Conservation (phyloP, 2,888 invertebrate species). For the Trisateles emortualis region DNA sequence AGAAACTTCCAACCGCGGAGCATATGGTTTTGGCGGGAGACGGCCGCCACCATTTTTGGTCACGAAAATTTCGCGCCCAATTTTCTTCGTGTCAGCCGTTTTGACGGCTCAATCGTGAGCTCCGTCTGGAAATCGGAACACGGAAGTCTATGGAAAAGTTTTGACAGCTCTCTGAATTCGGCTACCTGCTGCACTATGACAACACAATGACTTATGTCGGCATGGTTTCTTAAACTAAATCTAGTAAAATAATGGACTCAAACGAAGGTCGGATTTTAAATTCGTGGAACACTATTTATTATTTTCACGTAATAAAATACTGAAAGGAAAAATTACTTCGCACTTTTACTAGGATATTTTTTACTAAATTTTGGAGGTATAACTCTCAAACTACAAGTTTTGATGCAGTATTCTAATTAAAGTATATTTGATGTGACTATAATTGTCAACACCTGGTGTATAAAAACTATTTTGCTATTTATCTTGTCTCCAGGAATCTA, state of each 20-base stretch:
- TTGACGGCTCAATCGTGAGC: constrained; percentile 78
- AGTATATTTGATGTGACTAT: no score
- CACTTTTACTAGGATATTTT: no score
- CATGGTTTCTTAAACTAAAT: constrained; percentile 23
- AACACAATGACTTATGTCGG: constrained; percentile 44
- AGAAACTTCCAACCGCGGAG: constrained; percentile 68
- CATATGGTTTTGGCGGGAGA: constrained; percentile 78
- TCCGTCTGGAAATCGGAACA: constrained; percentile 51
- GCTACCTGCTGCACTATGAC: constrained; percentile 39
- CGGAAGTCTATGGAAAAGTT: constrained; percentile 56
- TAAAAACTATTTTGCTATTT: no score
- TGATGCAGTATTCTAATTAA: no score
- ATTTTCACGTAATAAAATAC: no score
- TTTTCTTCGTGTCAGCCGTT: constrained; percentile 74
- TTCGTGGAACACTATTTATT: no score
- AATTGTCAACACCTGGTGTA: no score
- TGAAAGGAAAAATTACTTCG: no score
- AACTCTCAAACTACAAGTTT: no score
- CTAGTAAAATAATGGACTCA: neutral
- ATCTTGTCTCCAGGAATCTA: no score
- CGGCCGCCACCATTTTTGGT: constrained; percentile 65
- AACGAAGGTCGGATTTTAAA: no score
- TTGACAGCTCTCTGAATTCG: constrained; percentile 47
- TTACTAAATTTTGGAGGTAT: no score
- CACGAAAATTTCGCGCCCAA: constrained; percentile 81